phyloP scores from a whole-genome alignment of 2,113 vertebrate species.

The Xyliphius kryptos region DNA sequence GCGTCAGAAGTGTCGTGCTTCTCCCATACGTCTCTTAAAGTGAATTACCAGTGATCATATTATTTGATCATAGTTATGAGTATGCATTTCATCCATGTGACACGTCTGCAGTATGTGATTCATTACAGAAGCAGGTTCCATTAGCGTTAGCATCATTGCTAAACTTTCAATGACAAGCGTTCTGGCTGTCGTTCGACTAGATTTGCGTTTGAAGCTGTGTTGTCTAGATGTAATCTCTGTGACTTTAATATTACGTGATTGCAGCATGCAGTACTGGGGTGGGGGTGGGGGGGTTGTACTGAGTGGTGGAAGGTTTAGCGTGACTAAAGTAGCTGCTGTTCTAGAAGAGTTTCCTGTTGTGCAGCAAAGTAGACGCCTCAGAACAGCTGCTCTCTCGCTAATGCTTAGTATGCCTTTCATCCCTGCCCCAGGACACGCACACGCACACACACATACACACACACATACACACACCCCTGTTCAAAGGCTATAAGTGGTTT shows the following conservation, averaged over 20 bases:
- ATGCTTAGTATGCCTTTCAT: slow-evolving; percentile 30
- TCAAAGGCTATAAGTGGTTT: slow-evolving; percentile 6
- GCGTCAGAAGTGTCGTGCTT: too few species aligned
- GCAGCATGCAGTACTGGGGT: background rate
- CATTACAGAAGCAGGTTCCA: too few species aligned
- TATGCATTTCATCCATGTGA: too few species aligned
- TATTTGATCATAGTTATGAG: background rate
- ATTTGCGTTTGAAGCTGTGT: too few species aligned
- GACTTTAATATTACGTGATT: background rate
- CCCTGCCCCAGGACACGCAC: background rate
- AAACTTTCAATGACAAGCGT: too few species aligned
- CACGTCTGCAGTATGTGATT: too few species aligned
- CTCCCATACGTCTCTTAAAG: too few species aligned
- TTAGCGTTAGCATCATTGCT: too few species aligned
- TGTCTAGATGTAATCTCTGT: background rate
- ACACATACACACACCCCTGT: slow-evolving; percentile 2
- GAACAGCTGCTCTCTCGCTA: slow-evolving; percentile 31
- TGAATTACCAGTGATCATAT: background rate
- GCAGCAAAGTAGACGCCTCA: background rate
- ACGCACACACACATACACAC: slow-evolving; percentile 6
- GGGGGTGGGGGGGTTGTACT: too few species aligned
- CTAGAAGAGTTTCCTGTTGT: background rate
- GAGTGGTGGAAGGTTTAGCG: background rate
- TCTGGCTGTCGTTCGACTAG: too few species aligned
- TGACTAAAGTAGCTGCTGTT: slow-evolving; percentile 6